Base-by-base conservation (phyloP, 2,113 vertebrate species). In the Tricholaema leucomelas region DNA sequence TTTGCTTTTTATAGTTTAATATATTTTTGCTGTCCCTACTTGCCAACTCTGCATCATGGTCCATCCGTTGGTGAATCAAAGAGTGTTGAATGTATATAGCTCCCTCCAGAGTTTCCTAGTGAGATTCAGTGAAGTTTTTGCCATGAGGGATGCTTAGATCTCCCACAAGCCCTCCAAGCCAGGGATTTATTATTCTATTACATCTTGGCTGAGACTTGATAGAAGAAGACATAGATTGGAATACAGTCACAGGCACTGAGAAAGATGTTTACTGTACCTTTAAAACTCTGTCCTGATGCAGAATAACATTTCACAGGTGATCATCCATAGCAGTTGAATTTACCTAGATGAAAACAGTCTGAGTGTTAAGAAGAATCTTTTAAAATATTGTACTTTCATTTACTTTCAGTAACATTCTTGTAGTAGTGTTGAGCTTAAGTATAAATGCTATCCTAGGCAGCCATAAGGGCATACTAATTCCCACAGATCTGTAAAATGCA, bases 51-150 rank as follows among this genome's bases (percentile, higher is more conserved):
- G 61, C 52, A 64, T 67, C 30, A 40, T 67, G 66, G 63, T 55
- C 67, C 71, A 84, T 81, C 79, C 85, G 80, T 86, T 78, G 87
- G 58, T 54, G 69, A 81, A 33, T 31, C 76, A 72, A 30, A 30
- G 60, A 78, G 64, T 67, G 78, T 63, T 63, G 88, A 95, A 94
- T 76, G 87, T 83, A 42, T 61, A 82, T 58, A 66, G 59, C 77
- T 70, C 44, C 67, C 88, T 74, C 91, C 95, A 92, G 94, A 96
- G 93, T 85, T 92, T 78, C 65, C 73, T 72, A 64, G 27, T 7
- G 89, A 93, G 72, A 94, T 64, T 85, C 81, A 66, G 1, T 64
- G 52, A 64, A 67, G 35, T 67, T 88, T 38, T 55, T 74, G 67
- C 36, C 58, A 59, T 12, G 65, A 74, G 30, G 56, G 72, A 72